phyloP scores from a whole-genome alignment of 1,140 invertebrate genomes.

The fruit fly (Drosophila melanogaster) region Release_6_plus_ISO1_MT NT_033777.3:22336501-22337000 shows the following conservation, averaged over 20 bases:
- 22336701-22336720: constrained; percentile 12
- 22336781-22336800: constrained; percentile 20
- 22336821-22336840: constrained; percentile 17
- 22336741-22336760: constrained; percentile 26
- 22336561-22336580: constrained; percentile 80
- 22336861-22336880: too few relatives aligned
- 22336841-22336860: too few relatives aligned
- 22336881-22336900: too few relatives aligned
- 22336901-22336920: too few relatives aligned
- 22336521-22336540: constrained; percentile 48
- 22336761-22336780: constrained; percentile 21
- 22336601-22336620: constrained; percentile 68
- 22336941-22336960: too few relatives aligned
- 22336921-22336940: too few relatives aligned
- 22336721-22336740: constrained; percentile 29
- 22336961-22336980: too few relatives aligned
- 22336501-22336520: constrained; percentile 47
- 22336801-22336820: constrained; percentile 13
- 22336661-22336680: background rate
- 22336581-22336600: constrained; percentile 73
- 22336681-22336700: constrained; percentile 5
- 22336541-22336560: constrained; percentile 55
- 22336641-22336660: background rate
- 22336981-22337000: too few relatives aligned
- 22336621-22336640: background rate